Evolutionary conservation across 2,113 vertebrate species (phyloP).

Genomic region (Scytalopus superciliaris): DNA sequence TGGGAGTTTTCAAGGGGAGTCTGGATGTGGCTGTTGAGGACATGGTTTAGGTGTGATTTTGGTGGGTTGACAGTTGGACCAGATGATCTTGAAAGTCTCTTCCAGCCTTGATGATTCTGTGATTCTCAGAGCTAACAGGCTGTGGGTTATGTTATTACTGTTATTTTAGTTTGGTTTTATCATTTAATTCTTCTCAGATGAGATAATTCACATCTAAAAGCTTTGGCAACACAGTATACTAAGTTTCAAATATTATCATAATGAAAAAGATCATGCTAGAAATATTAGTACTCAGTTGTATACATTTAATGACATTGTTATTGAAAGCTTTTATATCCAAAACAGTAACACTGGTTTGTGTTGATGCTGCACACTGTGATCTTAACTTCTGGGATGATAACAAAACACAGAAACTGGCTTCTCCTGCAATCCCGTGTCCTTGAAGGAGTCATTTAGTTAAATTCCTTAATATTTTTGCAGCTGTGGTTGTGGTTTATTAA

Average conservation of each 20-base stretch:
- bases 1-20: background rate
- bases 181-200: background rate
- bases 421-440: slow-evolving; percentile 11
- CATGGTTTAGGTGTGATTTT: background rate
- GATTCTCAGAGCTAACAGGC: background rate
- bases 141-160: background rate
- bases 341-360: background rate
- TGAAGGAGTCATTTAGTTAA: slow-evolving; percentile 39
- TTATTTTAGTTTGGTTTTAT: background rate
- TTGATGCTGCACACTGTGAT: background rate
- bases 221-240: background rate
- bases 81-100: background rate
- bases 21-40: background rate
- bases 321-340: background rate
- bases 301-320: background rate
- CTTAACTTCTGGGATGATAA: slow-evolving; percentile 1
- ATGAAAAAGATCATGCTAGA: background rate
- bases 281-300: background rate
- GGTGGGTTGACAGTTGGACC: background rate
- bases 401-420: background rate
- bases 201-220: background rate
- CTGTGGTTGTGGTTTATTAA: slow-evolving; percentile 58
- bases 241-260: background rate
- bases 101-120: background rate
- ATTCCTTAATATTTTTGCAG: slow-evolving; percentile 59